These are phyloP conservation scores for Psettodes erumei DNA, from an alignment of 2,113 vertebrate species.

Conservation along the genomic window DNA sequence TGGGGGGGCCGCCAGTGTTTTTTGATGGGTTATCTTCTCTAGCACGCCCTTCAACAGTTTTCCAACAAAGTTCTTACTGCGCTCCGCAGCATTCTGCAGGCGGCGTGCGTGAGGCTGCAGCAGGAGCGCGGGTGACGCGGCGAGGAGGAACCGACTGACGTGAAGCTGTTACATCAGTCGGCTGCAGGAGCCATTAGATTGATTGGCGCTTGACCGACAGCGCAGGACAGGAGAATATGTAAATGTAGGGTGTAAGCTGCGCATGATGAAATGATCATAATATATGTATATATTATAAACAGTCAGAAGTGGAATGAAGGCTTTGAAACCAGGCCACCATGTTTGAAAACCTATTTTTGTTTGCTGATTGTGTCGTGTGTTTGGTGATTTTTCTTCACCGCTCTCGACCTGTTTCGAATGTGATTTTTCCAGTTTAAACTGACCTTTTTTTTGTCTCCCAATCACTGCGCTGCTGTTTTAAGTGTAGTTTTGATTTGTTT, in stretches of 20 bases:
- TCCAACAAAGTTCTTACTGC: not conserved
- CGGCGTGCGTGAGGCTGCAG: slow-evolving; percentile 4
- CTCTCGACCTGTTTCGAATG: not conserved
- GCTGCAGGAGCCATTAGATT: slow-evolving; percentile 38
- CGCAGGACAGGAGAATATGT: not conserved
- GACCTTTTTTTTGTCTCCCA: too few relatives aligned
- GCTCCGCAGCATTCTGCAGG: too few relatives aligned
- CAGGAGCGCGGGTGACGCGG: not conserved
- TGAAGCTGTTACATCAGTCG: slow-evolving; percentile 47
- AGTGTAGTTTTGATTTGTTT: too few relatives aligned
- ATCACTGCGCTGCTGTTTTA: too few relatives aligned
- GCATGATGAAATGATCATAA: not conserved
- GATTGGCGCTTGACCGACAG: slow-evolving; percentile 38
- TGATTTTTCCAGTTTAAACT: not conserved
- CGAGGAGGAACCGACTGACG: slow-evolving; percentile 37
- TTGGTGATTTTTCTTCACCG: not conserved
- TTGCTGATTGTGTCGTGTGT: not conserved
- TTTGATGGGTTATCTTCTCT: not conserved
- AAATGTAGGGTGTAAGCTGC: not conserved
- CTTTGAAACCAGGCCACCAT: not conserved
- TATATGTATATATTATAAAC: not conserved
- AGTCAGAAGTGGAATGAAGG: not conserved
- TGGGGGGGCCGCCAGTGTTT: not conserved
- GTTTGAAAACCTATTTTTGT: not conserved
- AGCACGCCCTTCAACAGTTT: not conserved